Evolutionary conservation across 2,113 vertebrate genomes (phyloP).

Genomic region (Acanthochromis polyacanthus): DNA sequence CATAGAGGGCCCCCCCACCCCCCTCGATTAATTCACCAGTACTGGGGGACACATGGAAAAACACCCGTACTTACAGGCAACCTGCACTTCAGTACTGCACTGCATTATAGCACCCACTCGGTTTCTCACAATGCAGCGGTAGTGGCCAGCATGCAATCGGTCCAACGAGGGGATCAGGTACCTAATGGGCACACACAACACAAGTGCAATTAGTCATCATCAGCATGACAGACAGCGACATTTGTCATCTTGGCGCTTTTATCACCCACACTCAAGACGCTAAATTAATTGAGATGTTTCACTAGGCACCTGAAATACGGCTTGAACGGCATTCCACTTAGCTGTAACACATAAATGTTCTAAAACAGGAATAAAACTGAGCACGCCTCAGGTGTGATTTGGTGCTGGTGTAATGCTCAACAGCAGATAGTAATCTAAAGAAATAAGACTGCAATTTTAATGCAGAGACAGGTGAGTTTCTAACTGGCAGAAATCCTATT

Average conservation of each 20-base stretch:
- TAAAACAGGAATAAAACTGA: conserved; percentile 13
- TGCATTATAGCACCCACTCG: conserved; percentile 97
- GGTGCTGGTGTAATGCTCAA: conserved; percentile 9
- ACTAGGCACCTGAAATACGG: conserved; percentile 29
- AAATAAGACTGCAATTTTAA: conserved; percentile 11
- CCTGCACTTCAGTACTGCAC: conserved; percentile 95
- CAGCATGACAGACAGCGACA: conserved; percentile 52
- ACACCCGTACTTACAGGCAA: conserved; percentile 93
- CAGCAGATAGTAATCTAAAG: conserved; percentile 1
- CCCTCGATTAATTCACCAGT: not conserved
- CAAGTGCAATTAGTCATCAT: conserved; percentile 64
- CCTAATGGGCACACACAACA: conserved; percentile 79
- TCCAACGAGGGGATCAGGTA: conserved; percentile 97
- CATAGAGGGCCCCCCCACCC: conserved; percentile 31
- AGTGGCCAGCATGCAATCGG: conserved; percentile 94
- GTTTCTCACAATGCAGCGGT: conserved; percentile 98
- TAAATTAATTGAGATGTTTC: conserved; percentile 62
- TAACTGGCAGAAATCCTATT: conserved; percentile 26
- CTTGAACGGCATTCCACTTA: conserved; percentile 50
- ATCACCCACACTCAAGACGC: conserved; percentile 39
- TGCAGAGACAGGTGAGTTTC: not conserved
- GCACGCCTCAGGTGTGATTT: conserved; percentile 4
- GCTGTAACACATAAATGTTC: conserved; percentile 15
- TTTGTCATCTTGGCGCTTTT: conserved; percentile 59
- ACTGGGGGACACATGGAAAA: conserved; percentile 9